Evolutionary conservation across 2,888 invertebrate genomes (phyloP), one percentile per base, ranked within the genome.

Genomic region (Aspidiotus rigidus): DNA sequence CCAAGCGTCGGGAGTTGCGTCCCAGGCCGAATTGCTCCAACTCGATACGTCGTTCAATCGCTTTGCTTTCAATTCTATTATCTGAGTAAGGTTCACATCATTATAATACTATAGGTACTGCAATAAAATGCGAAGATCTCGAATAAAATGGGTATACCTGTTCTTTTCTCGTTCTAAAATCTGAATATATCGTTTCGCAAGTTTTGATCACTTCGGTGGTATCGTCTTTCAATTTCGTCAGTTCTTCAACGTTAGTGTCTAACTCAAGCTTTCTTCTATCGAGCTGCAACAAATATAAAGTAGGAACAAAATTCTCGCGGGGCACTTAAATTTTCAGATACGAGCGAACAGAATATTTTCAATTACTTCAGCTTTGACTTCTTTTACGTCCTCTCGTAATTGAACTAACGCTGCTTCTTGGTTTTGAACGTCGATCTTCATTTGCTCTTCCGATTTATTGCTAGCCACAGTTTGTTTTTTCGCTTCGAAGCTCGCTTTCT

Each of bases 211-310:
- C 79, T 70, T 82, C 83, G 9, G 82, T 79, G 69, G 92, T 82
- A 67, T 87, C 84, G 13, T 81, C 82, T 74, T 85, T 87, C 53
- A 90, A 77, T 71, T 89, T 89, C n/a, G 84, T 82, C 72, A 93
- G 80, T 75, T 90, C 88, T 3, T 83, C 78, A 76, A 89, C 89
- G 77, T 89, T 91, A 64, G 86, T 86, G 74, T 91, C 89, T 70
- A 93, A 85, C 75, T 94, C 93, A 5, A 84, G 79, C 76, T 88
- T 85, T 79, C 90, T 93, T 41, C 83, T 83, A 72, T 88, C 87
- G 15, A 91, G 87, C 77, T 91, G 71, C 6, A 73, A 72, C 62
- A 70, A 60, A 63, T 71, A n/a, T n/a, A 49, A 11, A 3, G 49
- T 11, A 49, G 5, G 17, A 63, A 63, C 17, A 40, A 54, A n/a